Conservation (phyloP, 1,140 invertebrate species). For the Linepithema humile region DNA sequence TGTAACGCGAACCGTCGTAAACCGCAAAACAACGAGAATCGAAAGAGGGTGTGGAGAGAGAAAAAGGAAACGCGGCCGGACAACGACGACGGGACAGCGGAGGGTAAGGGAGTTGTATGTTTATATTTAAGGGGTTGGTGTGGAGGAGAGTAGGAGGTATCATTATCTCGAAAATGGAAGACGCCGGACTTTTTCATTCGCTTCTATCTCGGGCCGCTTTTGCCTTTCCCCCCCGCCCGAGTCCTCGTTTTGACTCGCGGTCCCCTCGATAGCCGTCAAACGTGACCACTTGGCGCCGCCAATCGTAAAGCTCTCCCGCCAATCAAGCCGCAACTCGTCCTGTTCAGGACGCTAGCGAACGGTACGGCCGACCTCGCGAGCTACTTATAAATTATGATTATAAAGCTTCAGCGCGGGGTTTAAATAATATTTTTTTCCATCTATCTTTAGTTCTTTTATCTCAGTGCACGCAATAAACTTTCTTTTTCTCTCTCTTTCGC, state of each 20-base stretch:
- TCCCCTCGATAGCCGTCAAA: slow-evolving; percentile 72
- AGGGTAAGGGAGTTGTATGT: slow-evolving; percentile 65
- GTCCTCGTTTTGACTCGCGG: slow-evolving; percentile 30
- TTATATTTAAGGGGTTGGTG: slow-evolving; percentile 76
- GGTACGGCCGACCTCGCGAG: slow-evolving; percentile 13
- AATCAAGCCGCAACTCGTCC: slow-evolving; percentile 70
- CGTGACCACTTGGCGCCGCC: slow-evolving; percentile 76
- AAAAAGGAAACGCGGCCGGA: slow-evolving; percentile 56
- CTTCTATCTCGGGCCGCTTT: slow-evolving; percentile 14
- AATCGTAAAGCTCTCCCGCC: slow-evolving; percentile 79
- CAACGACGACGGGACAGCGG: slow-evolving; percentile 3
- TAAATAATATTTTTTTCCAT: not conserved
- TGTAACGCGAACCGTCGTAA: slow-evolving; percentile 84
- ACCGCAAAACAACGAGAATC: slow-evolving; percentile 83
- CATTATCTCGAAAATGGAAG: slow-evolving; percentile 73
- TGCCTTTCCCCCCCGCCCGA: not conserved
- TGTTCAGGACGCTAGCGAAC: slow-evolving; percentile 45
- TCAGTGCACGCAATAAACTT: not conserved
- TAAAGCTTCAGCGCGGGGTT: not conserved
- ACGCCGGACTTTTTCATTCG: slow-evolving; percentile 42
- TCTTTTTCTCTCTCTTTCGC: not conserved
- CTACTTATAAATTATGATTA: slow-evolving; percentile 44
- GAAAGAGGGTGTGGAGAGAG: slow-evolving; percentile 63
- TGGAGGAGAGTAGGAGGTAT: slow-evolving; percentile 65
- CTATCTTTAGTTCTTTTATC: not conserved